These are phyloP conservation scores for Drosophila tristis DNA, from an alignment of 1,140 invertebrate genomes.

Conservation along the genomic window DNA sequence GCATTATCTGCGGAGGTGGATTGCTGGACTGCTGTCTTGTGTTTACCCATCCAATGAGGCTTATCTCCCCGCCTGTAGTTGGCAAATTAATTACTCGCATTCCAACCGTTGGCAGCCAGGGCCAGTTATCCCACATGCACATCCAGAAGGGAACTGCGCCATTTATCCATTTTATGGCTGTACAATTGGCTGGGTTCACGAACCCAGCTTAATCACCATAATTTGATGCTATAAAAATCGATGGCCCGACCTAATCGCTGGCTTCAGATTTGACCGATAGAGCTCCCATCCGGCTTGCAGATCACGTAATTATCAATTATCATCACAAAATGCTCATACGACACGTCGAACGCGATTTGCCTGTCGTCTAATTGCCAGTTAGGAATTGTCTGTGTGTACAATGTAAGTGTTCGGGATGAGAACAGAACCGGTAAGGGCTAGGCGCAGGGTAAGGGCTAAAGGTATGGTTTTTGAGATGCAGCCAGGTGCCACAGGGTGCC, in stretches of 20 bases:
- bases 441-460: too few species aligned
- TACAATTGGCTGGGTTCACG: neutral
- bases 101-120: neutral
- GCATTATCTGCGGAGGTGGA: conserved; percentile 6
- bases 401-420: conserved; percentile 1
- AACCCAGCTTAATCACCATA: conserved; percentile 9
- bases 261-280: neutral
- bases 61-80: neutral
- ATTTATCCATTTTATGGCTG: conserved; percentile 4
- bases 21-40: conserved; percentile 15
- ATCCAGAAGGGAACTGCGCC: conserved; percentile 19
- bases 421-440: too few species aligned
- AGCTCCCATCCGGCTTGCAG: neutral
- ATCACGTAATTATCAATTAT: conserved; percentile 19
- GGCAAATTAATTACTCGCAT: conserved; percentile 21
- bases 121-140: neutral
- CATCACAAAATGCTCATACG: neutral
- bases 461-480: too few species aligned
- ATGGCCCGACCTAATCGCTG: conserved; percentile 1
- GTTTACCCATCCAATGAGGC: neutral
- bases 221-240: conserved; percentile 19
- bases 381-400: neutral
- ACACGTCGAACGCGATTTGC: conserved; percentile 5
- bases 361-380: conserved; percentile 13
- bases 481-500: too few species aligned